phyloP scores from a whole-genome alignment of 2,113 vertebrate genomes.

The Cynocephalus volans region DNA sequence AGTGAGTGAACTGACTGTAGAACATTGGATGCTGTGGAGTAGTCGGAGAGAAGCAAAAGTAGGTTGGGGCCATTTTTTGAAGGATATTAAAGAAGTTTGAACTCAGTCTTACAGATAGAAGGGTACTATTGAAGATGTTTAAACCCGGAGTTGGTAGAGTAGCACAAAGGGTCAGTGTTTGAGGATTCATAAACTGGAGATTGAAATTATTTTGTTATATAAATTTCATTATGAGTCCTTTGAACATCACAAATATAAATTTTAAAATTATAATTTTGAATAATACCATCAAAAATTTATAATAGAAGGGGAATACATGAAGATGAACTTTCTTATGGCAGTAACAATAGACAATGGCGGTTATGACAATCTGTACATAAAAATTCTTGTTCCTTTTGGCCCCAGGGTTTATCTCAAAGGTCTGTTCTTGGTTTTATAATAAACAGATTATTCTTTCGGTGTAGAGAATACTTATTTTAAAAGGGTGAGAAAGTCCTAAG shows the following conservation, averaged over 20 bases:
- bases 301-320: slow-evolving; percentile 5
- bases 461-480: slow-evolving; percentile 76
- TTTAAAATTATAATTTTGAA: background rate
- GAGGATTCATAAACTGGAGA: slow-evolving; percentile 45
- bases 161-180: background rate
- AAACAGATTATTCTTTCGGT: slow-evolving; percentile 83
- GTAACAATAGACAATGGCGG: slow-evolving; percentile 47
- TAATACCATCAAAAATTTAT: slow-evolving; percentile 26
- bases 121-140: background rate
- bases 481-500: slow-evolving; percentile 82
- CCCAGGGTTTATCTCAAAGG: slow-evolving; percentile 65
- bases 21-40: background rate
- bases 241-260: slow-evolving; percentile 57
- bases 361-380: slow-evolving; percentile 48
- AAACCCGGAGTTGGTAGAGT: background rate
- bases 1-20: background rate
- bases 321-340: slow-evolving; percentile 38
- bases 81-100: slow-evolving; percentile 36
- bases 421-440: slow-evolving; percentile 76
- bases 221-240: slow-evolving; percentile 55
- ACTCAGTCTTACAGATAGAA: background rate
- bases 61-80: background rate
- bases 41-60: background rate
- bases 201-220: slow-evolving; percentile 49
- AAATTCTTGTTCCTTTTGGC: slow-evolving; percentile 72